Percentiles rank a stretch among this genome's conserved stretches.
These are phyloP conservation scores for Leuciscus waleckii DNA, from an alignment of 2,797 vertebrate species.

Conservation along the genomic window DNA sequence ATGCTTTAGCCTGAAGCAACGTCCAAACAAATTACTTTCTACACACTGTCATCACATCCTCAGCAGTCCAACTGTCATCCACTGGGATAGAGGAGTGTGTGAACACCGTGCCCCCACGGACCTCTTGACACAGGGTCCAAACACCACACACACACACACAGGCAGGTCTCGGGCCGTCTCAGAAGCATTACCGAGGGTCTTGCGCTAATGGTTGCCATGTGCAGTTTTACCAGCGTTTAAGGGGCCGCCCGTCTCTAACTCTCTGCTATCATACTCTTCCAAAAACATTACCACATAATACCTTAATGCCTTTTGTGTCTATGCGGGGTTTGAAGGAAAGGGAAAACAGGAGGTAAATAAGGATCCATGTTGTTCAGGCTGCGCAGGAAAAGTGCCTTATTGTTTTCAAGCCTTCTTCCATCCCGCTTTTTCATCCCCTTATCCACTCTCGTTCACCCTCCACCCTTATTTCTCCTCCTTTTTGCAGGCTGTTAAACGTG, in stretches of 20 bases:
- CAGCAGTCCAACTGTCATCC: conserved; percentile 55
- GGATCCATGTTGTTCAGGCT: conserved; percentile 54
- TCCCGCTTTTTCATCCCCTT: conserved; percentile 35
- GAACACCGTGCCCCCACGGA: conserved; percentile 81
- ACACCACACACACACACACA: conserved; percentile 60
- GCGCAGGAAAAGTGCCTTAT: conserved; percentile 45
- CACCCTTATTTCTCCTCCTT: conserved; percentile 6
- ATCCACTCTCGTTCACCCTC: conserved; percentile 38
- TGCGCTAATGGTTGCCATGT: conserved; percentile 86
- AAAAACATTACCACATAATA: conserved; percentile 85
- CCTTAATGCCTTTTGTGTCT: conserved; percentile 80
- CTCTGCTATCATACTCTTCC: conserved; percentile 79
- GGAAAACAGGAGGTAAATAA: conserved; percentile 77
- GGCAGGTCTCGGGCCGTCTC: conserved; percentile 77
- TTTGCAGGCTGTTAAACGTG: conserved; percentile 28
- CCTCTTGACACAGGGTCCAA: conserved; percentile 75
- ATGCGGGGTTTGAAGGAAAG: conserved; percentile 72
- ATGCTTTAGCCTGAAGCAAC: conserved; percentile 46
- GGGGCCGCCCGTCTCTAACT: conserved; percentile 60
- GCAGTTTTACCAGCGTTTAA: conserved; percentile 79
- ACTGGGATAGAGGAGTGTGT: conserved; percentile 67
- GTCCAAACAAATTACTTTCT: conserved; percentile 61
- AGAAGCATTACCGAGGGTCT: conserved; percentile 81
- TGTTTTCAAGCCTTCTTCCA: conserved; percentile 41
- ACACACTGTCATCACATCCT: conserved; percentile 40